Evolutionary conservation across 2,113 vertebrate species (phyloP).

Genomic region (Mastomys coucha): DNA sequence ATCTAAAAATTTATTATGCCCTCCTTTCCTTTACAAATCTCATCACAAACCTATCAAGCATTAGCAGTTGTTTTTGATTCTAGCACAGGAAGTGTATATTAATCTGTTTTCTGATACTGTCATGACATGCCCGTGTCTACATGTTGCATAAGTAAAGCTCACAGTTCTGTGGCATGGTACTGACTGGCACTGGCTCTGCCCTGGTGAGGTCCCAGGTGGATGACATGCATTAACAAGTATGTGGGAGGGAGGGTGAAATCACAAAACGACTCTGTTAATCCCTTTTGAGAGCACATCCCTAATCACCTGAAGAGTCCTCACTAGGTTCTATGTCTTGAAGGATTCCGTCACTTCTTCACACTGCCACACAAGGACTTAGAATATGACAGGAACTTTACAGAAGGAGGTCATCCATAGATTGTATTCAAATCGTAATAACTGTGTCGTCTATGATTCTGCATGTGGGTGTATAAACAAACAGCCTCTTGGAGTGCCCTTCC

Average conservation of each 20-base stretch:
- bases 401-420: neutral
- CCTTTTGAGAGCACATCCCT: neutral
- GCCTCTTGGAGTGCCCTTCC: neutral
- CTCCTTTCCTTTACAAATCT: conserved; percentile 16
- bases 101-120: conserved; percentile 6
- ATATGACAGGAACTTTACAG: neutral
- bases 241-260: neutral
- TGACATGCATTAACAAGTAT: neutral
- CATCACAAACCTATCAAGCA: neutral
- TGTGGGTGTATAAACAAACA: neutral
- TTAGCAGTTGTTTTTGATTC: neutral
- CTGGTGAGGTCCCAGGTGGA: neutral
- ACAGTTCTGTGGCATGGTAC: neutral
- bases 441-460: neutral
- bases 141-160: neutral
- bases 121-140: neutral
- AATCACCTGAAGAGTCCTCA: neutral
- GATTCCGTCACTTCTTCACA: neutral
- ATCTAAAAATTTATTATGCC: neutral
- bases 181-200: neutral
- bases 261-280: neutral
- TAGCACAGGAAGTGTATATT: neutral
- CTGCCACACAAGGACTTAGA: neutral
- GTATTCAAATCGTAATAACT: neutral
- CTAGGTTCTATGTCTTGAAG: neutral